These are phyloP conservation scores for Cremastobaeus sp. DNA, from an alignment of 2,888 invertebrate species.

Conservation along the genomic window DNA sequence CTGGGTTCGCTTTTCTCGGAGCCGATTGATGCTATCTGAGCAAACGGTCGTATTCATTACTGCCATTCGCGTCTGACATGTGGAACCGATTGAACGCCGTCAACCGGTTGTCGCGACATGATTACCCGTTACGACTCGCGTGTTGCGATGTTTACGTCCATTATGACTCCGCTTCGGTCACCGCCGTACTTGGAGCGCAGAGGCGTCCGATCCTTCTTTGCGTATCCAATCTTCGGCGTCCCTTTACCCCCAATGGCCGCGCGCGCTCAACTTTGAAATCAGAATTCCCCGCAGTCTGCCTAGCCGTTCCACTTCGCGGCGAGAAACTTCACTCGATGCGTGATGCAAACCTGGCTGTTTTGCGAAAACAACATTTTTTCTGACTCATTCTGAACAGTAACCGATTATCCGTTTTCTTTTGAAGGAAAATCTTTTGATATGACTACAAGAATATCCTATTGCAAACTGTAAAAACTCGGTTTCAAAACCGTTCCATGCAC, in stretches of 20 bases:
- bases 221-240: slow-evolving; percentile 36
- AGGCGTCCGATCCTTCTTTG: slow-evolving; percentile 41
- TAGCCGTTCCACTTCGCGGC: slow-evolving; percentile 48
- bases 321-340: slow-evolving; percentile 18
- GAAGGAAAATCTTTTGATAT: background rate
- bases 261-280: slow-evolving; percentile 30
- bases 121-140: slow-evolving; percentile 63
- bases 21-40: slow-evolving; percentile 42
- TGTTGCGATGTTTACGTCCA: slow-evolving; percentile 29
- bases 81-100: slow-evolving; percentile 59
- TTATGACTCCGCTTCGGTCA: slow-evolving; percentile 30
- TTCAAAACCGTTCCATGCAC: too few species aligned
- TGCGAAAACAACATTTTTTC: slow-evolving; percentile 20
- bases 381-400: too few species aligned
- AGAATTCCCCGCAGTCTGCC: slow-evolving; percentile 43
- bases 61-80: slow-evolving; percentile 49
- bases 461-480: too few species aligned
- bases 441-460: too few species aligned
- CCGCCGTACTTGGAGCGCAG: slow-evolving; percentile 49
- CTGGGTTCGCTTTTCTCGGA: slow-evolving; percentile 31
- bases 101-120: slow-evolving; percentile 66
- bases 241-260: slow-evolving; percentile 49
- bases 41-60: slow-evolving; percentile 30
- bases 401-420: background rate
- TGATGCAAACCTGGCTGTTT: slow-evolving; percentile 27